These are phyloP conservation scores for Chaetorhynchus papuensis DNA, from an alignment of 2,113 vertebrate species.

Conservation along the genomic window DNA sequence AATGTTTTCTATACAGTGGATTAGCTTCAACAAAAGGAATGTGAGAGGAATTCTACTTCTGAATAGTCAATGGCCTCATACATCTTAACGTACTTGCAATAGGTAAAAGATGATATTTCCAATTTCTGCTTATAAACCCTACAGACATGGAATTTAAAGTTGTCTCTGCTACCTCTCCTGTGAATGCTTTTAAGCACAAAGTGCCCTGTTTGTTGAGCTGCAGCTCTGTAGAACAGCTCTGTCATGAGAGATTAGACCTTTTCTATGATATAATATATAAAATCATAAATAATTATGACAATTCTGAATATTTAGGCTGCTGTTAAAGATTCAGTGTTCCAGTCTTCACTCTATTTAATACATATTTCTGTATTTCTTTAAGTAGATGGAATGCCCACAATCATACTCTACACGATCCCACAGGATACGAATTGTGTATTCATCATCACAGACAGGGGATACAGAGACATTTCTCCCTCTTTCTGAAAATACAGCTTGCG, in stretches of 20 bases:
- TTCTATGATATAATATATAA: background rate
- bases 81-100: background rate
- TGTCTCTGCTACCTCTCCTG: background rate
- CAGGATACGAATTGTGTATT: background rate
- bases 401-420: background rate
- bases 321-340: background rate
- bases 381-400: background rate
- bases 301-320: background rate
- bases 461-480: background rate
- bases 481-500: background rate
- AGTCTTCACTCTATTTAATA: background rate
- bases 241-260: background rate
- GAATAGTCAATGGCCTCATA: background rate
- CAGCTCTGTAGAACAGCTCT: background rate
- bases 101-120: background rate
- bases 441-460: background rate
- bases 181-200: background rate
- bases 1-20: background rate
- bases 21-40: background rate
- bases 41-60: background rate
- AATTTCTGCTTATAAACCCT: background rate
- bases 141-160: background rate
- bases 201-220: background rate
- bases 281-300: background rate
- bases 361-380: background rate